Conservation (phyloP, 2,888 invertebrate genomes). For the Acrobasis suavella region DNA sequence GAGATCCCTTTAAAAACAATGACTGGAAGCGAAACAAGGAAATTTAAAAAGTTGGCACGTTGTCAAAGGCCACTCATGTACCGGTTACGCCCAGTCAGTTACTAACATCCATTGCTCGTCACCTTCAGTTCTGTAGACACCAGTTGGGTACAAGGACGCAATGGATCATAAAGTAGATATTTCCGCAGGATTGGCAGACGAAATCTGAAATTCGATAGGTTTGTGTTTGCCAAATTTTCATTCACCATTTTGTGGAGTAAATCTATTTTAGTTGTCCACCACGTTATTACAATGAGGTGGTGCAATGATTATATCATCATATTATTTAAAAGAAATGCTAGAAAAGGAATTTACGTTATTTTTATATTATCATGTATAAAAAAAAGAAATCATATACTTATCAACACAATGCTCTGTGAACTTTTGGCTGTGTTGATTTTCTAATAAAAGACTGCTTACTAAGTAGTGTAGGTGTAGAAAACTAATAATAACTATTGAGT, state of each 20-base stretch:
- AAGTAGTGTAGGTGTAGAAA: neutral
- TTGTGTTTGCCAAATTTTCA: slow-evolving; percentile 24
- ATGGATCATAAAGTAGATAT: slow-evolving; percentile 11
- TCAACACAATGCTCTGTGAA: no score
- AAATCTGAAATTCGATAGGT: slow-evolving; percentile 28
- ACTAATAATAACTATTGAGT: neutral
- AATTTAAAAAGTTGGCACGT: slow-evolving; percentile 56
- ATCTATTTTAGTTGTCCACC: neutral
- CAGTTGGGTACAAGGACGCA: slow-evolving; percentile 13
- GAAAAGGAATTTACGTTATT: no score
- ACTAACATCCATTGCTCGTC: slow-evolving; percentile 8
- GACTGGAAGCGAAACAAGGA: slow-evolving; percentile 53
- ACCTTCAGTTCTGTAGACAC: slow-evolving; percentile 7
- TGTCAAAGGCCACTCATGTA: slow-evolving; percentile 53
- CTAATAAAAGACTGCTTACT: no score
- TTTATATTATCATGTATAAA: no score
- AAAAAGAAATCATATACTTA: no score
- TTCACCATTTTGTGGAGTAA: slow-evolving; percentile 1
- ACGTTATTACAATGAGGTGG: neutral
- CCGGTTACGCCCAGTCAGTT: slow-evolving; percentile 37
- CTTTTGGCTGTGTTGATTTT: no score
- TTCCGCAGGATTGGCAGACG: slow-evolving; percentile 22
- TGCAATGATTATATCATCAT: neutral
- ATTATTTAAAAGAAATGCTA: no score
- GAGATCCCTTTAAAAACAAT: slow-evolving; percentile 52